A percentile compares a stretch with the other conserved stretches of the same genome.
Evolutionary conservation across 2,113 vertebrate genomes (phyloP).

Genomic region (Lophius piscatorius): DNA sequence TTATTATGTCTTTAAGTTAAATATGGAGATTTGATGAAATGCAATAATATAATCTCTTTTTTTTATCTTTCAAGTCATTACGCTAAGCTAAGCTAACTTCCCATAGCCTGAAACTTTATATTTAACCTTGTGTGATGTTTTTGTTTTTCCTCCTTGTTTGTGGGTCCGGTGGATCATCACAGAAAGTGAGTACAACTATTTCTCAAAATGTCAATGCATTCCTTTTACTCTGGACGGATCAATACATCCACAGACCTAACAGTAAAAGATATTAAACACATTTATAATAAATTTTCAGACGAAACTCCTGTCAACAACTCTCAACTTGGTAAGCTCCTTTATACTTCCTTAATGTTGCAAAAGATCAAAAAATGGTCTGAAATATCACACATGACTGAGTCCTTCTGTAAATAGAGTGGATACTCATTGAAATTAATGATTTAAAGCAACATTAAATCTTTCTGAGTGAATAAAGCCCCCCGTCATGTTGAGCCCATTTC

Average conservation of each 20-base stretch:
- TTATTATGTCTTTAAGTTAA: too few species aligned
- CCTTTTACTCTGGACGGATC: background rate
- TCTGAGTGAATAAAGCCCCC: too few species aligned
- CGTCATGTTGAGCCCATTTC: constrained; percentile 2
- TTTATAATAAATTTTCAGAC: constrained; percentile 78
- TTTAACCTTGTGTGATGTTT: too few species aligned
- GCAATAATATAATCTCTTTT: too few species aligned
- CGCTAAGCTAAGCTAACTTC: background rate
- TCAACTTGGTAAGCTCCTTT: constrained; percentile 87
- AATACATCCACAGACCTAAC: background rate
- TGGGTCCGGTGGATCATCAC: too few species aligned
- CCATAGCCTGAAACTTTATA: too few species aligned
- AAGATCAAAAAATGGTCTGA: constrained; percentile 4
- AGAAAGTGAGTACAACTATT: too few species aligned
- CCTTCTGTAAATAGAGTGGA: background rate
- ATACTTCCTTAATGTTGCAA: background rate
- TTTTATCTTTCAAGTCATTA: background rate
- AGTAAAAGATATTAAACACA: background rate
- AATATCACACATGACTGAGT: background rate
- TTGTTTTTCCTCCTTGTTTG: too few species aligned
- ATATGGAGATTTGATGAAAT: too few species aligned
- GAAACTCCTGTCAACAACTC: constrained; percentile 93
- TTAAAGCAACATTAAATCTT: background rate
- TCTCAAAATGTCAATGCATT: too few species aligned
- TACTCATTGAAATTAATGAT: constrained; percentile 14